A percentile compares a stretch with the other conserved stretches of the same genome.
Conservation (phyloP, 1,140 invertebrate genomes). For the Cydia amplana region DNA sequence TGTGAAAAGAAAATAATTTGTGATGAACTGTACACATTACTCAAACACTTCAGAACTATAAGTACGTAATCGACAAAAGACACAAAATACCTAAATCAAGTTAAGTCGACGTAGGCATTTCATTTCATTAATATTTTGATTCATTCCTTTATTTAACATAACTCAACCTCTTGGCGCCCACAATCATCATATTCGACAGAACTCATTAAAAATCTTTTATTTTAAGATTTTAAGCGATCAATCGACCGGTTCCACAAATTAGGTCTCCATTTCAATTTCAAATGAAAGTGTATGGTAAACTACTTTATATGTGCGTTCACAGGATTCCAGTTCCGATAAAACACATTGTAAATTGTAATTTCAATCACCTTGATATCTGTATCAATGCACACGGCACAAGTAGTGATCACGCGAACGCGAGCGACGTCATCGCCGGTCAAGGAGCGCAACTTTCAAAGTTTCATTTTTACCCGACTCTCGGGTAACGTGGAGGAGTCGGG, state of each 20-base stretch:
- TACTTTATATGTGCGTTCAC: slow-evolving; percentile 23
- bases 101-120: too few relatives aligned
- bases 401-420: slow-evolving; percentile 43
- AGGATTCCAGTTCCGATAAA: slow-evolving; percentile 29
- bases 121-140: too few relatives aligned
- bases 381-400: slow-evolving; percentile 23
- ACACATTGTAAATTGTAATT: slow-evolving; percentile 18
- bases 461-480: slow-evolving; percentile 51
- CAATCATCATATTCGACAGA: slow-evolving; percentile 27
- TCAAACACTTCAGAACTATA: too few relatives aligned
- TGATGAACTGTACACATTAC: too few relatives aligned
- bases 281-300: slow-evolving; percentile 22
- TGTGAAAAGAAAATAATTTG: too few relatives aligned
- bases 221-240: background rate
- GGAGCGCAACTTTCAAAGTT: slow-evolving; percentile 65
- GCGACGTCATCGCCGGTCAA: slow-evolving; percentile 56
- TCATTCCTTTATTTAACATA: background rate
- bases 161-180: background rate
- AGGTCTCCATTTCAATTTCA: slow-evolving; percentile 3
- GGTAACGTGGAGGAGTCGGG: slow-evolving; percentile 51
- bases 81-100: too few relatives aligned
- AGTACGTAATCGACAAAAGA: too few relatives aligned
- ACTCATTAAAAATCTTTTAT: slow-evolving; percentile 18
- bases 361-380: slow-evolving; percentile 28
- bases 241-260: slow-evolving; percentile 24